Base-by-base conservation (phyloP, 64 coral and sea anemone species). In the Anthopleura sola region DNA sequence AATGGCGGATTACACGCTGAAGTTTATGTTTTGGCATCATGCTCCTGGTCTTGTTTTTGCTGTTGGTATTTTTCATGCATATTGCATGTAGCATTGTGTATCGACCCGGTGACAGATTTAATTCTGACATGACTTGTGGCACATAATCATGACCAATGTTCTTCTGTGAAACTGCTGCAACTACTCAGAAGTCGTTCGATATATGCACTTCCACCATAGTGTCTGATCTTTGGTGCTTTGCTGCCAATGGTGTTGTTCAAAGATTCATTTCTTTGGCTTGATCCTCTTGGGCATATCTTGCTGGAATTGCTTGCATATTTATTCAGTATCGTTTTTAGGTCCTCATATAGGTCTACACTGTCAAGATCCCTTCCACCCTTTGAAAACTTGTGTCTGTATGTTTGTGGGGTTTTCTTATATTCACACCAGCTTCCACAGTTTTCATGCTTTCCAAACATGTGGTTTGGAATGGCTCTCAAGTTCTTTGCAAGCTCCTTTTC, bases 381-480 rank as follows among this genome's bases (percentile, higher is more conserved):
- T 20, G 86, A 76, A 23, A 86, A 84, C 18, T 44, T 82, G 77
- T 86, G 84, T 8, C 17, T 21, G 78, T 91, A 91, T 37, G 55
- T 87, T 28, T 37, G 55, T 48, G 84, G 90, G 56, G 86, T 55
- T 37, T n/a, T 24, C 0, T 49, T 49, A 77, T 91, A 75, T 23
- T 16, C 38, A 74, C 90, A 91, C 85, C 90, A 91, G 44, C 55
- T 54, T 36, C 57, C 75, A 69, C 90, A 91, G 17, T 80, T 80
- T 14, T 82, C 16, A 68, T 91, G 89, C n/a, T 91, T 68, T 37
- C 89, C 89, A 91, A 86, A 91, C 47, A 74, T 83, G 37, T 90
- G 82, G 37, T 62, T 34, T 6, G 23, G 60, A 13, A 86, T 87
- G 13, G 26, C 20, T 8, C 37, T 44, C 71, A 87, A 14, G 18